phyloP scores from a whole-genome alignment of 2,113 vertebrate species.

The Puffinus mauretanicus region DNA sequence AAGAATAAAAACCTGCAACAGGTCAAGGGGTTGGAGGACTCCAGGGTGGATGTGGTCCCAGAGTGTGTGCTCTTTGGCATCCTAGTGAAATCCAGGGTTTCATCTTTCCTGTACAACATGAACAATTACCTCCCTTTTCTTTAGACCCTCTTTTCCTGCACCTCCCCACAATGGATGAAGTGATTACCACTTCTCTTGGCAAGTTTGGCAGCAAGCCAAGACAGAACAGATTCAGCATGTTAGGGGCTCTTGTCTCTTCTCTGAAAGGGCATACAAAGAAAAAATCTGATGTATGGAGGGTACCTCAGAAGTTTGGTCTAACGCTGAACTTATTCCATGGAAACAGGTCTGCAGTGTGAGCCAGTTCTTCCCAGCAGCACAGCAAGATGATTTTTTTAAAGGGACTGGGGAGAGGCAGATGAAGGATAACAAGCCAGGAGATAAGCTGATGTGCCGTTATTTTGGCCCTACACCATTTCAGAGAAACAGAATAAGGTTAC shows the following conservation, averaged over 20 bases:
- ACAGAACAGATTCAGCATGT: background rate
- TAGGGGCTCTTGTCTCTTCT: background rate
- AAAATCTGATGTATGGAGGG: background rate
- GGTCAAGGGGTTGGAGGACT: background rate
- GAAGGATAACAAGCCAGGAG: background rate
- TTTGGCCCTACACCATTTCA: background rate
- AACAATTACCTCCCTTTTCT: background rate
- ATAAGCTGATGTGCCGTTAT: background rate
- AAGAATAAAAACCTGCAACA: background rate
- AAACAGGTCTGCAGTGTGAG: background rate
- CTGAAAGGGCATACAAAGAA: background rate
- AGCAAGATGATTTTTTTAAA: background rate
- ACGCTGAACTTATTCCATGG: background rate
- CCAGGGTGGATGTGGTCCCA: background rate
- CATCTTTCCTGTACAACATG: background rate
- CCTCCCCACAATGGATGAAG: background rate
- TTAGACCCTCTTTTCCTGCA: background rate
- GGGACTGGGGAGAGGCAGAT: background rate
- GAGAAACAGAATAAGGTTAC: slow-evolving; percentile 10
- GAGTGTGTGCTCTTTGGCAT: background rate
- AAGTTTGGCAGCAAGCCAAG: background rate
- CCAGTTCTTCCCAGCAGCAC: background rate
- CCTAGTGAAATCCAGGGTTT: background rate
- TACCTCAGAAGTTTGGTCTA: background rate
- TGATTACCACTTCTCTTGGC: background rate